Conservation (phyloP, 2,113 vertebrate genomes). For the Scopus umbretta region DNA sequence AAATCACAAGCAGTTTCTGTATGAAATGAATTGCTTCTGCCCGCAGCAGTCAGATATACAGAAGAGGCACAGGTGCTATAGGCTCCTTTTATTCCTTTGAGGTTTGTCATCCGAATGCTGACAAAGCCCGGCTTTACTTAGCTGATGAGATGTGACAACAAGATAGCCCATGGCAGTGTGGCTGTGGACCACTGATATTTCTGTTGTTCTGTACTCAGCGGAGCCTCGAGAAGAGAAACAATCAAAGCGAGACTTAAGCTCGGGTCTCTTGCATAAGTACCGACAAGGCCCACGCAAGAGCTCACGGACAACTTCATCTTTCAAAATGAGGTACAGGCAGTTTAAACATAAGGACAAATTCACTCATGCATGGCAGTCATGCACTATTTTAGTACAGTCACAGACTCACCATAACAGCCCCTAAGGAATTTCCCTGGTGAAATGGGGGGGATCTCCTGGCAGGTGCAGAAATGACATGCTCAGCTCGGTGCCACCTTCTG, state of each 20-base stretch:
- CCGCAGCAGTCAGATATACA: background rate
- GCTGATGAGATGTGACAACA: constrained; percentile 38
- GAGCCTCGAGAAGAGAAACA: background rate
- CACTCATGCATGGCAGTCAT: background rate
- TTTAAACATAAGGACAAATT: background rate
- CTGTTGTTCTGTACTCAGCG: background rate
- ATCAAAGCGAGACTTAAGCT: background rate
- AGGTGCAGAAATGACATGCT: background rate
- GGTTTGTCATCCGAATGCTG: background rate
- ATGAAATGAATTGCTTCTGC: background rate
- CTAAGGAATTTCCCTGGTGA: background rate
- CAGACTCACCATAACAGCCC: background rate
- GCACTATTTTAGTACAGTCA: background rate
- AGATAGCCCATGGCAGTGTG: background rate
- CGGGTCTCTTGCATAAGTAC: background rate
- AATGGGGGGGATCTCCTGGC: background rate
- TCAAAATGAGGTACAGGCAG: background rate
- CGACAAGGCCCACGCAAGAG: background rate
- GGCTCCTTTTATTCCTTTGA: background rate
- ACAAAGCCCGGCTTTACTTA: background rate
- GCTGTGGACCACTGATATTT: constrained; percentile 23
- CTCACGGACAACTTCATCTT: background rate
- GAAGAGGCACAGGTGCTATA: background rate
- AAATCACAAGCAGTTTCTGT: background rate
- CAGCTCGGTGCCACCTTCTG: background rate